Evolutionary conservation across 2,888 invertebrate genomes (phyloP), one percentile per base, ranked within the genome.

Genomic region (Eupithecia abbreviata): DNA sequence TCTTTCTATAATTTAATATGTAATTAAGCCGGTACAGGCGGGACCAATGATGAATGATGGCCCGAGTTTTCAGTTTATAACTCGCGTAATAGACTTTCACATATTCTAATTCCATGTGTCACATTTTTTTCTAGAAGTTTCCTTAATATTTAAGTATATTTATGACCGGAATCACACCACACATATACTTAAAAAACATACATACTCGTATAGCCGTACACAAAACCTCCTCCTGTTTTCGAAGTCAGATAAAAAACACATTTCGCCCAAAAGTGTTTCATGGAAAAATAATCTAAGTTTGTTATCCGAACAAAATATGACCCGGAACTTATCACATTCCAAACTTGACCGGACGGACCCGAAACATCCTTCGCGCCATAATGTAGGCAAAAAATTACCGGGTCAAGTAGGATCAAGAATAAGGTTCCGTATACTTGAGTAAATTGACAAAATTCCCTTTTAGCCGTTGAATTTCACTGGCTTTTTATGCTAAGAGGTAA

Each of bases 301-400:
- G 66, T 66, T 55, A 71, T 43, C 55, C 71, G 55, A 70, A 70
- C 55, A 62, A 72, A 72, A 62, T 62, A 65, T 66, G 66, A 42
- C 42, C 66, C 66, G 42, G 42, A 66, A 66, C 66, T 66, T 66
- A 66, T 41, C 65, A 72, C 69, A 78, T 51, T 71, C 65, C 76
- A 76, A 77, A 76, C 73, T 75, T 71, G 51, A 71, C 75, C 66
- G 66, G 66, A 42, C 55, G 69, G 65, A 66, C 47, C 41, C 65
- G 12, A 62, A 58, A 75, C n/a, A 13, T 73, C 71, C 45, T 47
- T 73, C 18, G 51, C 62, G 76, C 77, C 76, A 77, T 76, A 77
- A 79, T 70, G 69, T 69, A 71, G 76, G 58, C 76, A 78, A 80
- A 81, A 80, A 77, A 74, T 74, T 66, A 42, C 66, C 18, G 42